Evolutionary conservation across 2,113 vertebrate genomes (phyloP), one percentile per base, ranked within the genome.

Genomic region (Ailuropoda melanoleuca): DNA sequence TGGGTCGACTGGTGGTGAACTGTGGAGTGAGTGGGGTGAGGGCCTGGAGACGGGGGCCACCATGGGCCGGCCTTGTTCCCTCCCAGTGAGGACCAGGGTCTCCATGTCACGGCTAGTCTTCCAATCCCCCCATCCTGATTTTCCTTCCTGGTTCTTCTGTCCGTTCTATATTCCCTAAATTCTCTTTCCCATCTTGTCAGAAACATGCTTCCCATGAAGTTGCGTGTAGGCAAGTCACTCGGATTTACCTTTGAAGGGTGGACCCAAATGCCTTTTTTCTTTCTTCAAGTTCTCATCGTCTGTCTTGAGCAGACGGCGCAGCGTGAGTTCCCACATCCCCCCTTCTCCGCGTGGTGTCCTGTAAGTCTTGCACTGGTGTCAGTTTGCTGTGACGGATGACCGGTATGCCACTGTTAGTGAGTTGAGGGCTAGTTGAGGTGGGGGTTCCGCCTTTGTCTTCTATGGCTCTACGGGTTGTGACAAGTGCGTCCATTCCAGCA

Each of bases 211-310:
- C 29, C 8, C 2, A 4, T 19, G 74, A 50, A 17, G 75, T 9
- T 1, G 4, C 29, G 6, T 3, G 3, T 2, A 21, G 72, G 26
- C 29, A 0, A 1, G 43, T 18, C 26, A 1, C 39, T 29, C 1
- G 8, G 2, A 4, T 31, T 8, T 1, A 10, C 19, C 46, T 9
- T 50, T 4, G 8, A 31, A 31, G 11, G 31, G 31, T 1, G 18
- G 17, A 0, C 48, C 75, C 17, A 9, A 14, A 37, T 3, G 48
- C 34, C 46, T 8, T 8, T 2, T 13, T 39, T 29, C 66, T 18
- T 68, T 68, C 18, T 43, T 46, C 8, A 8, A 29, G 72, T 46
- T 29, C 72, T 29, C 23, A 19, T 29, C 1, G 9, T 50, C 4
- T 2, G 75, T 19, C 75, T n/a, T n/a, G 5, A 34, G 31, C 5